A percentile compares a stretch with the other conserved stretches of the same genome.
Evolutionary conservation across 2,113 vertebrate species (phyloP).

Genomic region (Pardalotus punctatus): DNA sequence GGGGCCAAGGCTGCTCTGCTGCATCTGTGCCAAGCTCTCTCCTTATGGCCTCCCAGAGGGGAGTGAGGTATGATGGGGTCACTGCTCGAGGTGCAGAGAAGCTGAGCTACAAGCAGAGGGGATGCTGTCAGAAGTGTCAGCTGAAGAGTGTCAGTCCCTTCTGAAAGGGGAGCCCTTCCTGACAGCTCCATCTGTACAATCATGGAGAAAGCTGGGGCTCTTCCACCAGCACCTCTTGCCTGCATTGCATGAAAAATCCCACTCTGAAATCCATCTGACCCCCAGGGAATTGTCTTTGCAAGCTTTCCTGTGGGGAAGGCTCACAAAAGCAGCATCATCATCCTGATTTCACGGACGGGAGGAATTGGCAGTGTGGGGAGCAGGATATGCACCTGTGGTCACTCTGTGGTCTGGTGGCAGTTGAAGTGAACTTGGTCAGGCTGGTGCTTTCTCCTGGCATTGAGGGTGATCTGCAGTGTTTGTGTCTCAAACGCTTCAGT

Average conservation of each 20-base stretch:
- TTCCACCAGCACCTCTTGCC: background rate
- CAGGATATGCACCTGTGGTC: background rate
- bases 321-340: background rate
- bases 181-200: background rate
- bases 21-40: background rate
- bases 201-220: background rate
- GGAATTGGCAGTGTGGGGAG: background rate
- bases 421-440: background rate
- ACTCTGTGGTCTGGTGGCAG: background rate
- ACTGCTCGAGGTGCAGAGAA: background rate
- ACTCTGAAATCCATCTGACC: background rate
- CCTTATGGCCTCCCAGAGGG: rapidly evolving
- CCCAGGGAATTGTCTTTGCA: background rate
- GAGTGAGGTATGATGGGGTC: background rate
- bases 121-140: background rate
- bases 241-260: background rate
- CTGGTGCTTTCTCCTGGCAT: background rate
- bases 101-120: background rate
- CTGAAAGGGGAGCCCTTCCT: background rate
- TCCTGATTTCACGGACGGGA: background rate
- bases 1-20: background rate
- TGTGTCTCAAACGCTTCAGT: background rate
- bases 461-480: background rate
- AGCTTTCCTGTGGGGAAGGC: background rate
- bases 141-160: background rate